Conservation (phyloP, 64 coral and sea anemone species). For the Acropora tenuis region DNA sequence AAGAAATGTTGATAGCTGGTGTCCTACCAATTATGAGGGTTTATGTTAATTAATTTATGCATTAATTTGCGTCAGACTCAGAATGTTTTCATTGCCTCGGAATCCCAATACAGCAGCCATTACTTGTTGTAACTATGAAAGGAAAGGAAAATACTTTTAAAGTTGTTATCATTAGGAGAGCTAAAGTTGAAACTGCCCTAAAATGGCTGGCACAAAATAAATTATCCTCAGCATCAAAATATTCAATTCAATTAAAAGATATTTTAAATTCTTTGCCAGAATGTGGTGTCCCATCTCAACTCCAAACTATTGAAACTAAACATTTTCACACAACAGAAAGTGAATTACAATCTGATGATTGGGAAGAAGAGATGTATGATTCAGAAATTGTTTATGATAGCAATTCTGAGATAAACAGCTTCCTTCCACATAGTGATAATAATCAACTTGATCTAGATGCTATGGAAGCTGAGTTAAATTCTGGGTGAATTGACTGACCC, state of each 20-base stretch:
- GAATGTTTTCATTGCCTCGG: too few relatives aligned
- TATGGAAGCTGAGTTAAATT: constrained; percentile 27
- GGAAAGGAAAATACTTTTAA: too few relatives aligned
- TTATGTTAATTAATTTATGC: constrained; percentile 1
- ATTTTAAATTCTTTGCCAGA: constrained; percentile 30
- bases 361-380: not conserved
- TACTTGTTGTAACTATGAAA: too few relatives aligned
- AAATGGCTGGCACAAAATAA: not conserved
- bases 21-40: constrained; percentile 49
- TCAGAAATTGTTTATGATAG: constrained; percentile 3
- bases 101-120: too few relatives aligned
- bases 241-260: constrained; percentile 1
- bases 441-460: constrained; percentile 43
- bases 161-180: not conserved
- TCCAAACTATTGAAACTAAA: not conserved
- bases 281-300: not conserved
- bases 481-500: constrained; percentile 50
- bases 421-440: constrained; percentile 55
- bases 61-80: too few relatives aligned
- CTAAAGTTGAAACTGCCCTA: constrained; percentile 25
- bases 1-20: constrained; percentile 31
- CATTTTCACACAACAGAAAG: not conserved
- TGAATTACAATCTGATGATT: constrained; percentile 19
- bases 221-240: constrained; percentile 37
- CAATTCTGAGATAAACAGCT: constrained; percentile 39